phyloP scores from a whole-genome alignment of 2,113 vertebrate genomes.

The Tenrec ecaudatus region DNA sequence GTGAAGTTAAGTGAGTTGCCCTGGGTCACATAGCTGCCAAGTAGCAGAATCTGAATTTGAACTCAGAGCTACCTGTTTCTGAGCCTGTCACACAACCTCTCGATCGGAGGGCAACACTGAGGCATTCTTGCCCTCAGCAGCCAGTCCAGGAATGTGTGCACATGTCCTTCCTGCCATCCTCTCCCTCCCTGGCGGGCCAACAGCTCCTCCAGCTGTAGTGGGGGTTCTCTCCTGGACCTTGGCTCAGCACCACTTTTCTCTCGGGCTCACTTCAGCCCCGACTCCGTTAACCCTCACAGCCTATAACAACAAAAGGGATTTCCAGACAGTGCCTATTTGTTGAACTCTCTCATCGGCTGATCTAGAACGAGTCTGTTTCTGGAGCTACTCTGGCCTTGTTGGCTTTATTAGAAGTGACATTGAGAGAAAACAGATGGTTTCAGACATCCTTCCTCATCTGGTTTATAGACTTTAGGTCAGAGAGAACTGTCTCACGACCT shows the following conservation, averaged over 20 bases:
- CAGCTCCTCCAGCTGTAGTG: background rate
- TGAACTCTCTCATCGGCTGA: background rate
- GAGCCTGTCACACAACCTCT: background rate
- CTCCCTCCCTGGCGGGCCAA: background rate
- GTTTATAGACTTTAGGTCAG: background rate
- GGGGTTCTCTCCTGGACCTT: background rate
- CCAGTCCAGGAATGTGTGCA: background rate
- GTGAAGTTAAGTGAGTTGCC: background rate
- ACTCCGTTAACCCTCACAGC: background rate
- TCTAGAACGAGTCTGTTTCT: background rate
- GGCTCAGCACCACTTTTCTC: background rate
- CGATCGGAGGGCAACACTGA: background rate
- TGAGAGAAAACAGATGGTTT: background rate
- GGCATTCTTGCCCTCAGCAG: background rate
- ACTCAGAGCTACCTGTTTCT: background rate
- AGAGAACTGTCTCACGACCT: background rate
- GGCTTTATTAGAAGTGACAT: background rate
- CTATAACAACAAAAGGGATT: background rate
- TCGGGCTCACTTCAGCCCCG: background rate
- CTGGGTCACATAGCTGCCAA: background rate
- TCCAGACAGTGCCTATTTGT: background rate
- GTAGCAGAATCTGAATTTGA: conserved; percentile 1
- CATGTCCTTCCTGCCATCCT: background rate
- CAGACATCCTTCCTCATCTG: background rate
- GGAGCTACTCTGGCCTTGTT: background rate